Evolutionary conservation across 2,797 vertebrate species (phyloP), one percentile per base, ranked within the genome.

Genomic region (Notoglanidium macrostoma): DNA sequence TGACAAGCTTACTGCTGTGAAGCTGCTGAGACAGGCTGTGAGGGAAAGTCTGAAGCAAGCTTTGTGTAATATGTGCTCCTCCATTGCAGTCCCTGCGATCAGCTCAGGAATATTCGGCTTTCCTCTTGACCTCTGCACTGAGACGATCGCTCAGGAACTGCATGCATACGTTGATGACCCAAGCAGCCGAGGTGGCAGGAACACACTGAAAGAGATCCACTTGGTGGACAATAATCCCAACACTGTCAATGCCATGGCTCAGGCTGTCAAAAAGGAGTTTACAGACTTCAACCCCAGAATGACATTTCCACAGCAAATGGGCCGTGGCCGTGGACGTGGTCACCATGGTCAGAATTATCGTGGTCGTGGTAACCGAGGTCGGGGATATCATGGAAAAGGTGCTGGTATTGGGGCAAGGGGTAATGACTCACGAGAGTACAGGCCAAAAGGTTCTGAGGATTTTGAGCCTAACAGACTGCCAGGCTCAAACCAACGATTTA

Each of bases 51-150:
- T 99, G 2, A 65, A 0, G 0, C 88, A 96, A 68, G 97, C 97
- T 0, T 93, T 93, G 15, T 0, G 0, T 0, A 9, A 51, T 0
- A 88, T 90, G 0, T 94, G 94, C 87, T 29, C 0, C 8, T 96
- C 94, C 11, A 90, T 99, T 32, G 97, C 96, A 0, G 89, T 99
- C 63, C 97, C 98, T 0, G 95, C 96, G 0, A 88, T 98, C 90
- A 97, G 97, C 35, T 95, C 96, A 0, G 96, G 97, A 0, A 57
- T 95, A 72, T 97, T 96, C 59, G 96, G 94, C 5, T 98, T 97
- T 77, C 98, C 98, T 0, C 85, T 98, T 26, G 63, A 92, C 0
- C 90, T 84, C 49, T 97, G 97, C 84, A 91, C 92, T 0, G 79
- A 92, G 0, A 93, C 91, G 0, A 97, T 98, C 51, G 94, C 96